These are phyloP conservation scores for Melanotaenia pygmaea DNA, from an alignment of 2,797 vertebrate species.

Conservation along the genomic window DNA sequence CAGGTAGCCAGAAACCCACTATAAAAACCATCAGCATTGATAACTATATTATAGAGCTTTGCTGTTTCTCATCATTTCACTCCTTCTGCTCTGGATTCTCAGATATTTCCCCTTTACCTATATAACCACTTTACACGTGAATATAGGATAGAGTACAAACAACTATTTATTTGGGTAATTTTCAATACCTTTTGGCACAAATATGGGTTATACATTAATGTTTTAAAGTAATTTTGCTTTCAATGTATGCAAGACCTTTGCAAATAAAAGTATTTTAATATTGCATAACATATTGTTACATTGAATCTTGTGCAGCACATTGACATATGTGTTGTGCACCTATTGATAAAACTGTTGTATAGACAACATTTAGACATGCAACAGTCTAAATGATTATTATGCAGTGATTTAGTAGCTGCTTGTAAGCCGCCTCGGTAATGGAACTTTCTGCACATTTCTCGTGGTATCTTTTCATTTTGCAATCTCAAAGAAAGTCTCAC, in stretches of 20 bases:
- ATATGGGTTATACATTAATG: not conserved
- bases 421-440: not conserved
- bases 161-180: not conserved
- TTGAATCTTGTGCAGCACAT: not conserved
- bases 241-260: not conserved
- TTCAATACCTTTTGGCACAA: not conserved
- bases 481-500: constrained; percentile 48
- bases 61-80: constrained; percentile 9
- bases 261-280: not conserved
- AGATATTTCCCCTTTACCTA: not conserved
- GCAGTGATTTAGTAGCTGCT: not conserved
- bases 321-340: constrained; percentile 1
- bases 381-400: not conserved
- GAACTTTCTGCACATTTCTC: constrained; percentile 35
- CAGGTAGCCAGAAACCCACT: constrained; percentile 17
- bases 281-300: not conserved
- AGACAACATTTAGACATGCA: not conserved
- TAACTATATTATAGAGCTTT: not conserved
- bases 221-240: not conserved
- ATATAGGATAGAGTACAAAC: constrained; percentile 13
- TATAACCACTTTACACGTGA: not conserved
- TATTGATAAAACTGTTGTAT: not conserved
- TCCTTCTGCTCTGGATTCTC: constrained; percentile 2
- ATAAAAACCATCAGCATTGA: constrained; percentile 3
- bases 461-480: constrained; percentile 44